Base-by-base conservation (phyloP, 1,140 invertebrate species). In the Subanguina moxae region DNA sequence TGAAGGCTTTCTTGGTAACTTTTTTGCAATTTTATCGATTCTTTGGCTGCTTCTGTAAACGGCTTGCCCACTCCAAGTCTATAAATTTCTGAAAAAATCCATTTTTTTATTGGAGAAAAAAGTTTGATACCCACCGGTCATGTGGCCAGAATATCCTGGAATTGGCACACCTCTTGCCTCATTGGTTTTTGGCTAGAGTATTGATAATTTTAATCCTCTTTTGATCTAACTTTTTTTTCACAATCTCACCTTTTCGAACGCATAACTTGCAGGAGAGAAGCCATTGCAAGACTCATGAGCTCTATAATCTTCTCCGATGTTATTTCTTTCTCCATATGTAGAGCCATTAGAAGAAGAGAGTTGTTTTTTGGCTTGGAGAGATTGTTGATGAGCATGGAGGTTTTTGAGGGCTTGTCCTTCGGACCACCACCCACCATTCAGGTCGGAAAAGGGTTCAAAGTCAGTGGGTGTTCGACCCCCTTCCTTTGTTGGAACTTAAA, bases 321-420 rank as follows among this genome's bases (percentile, higher is more conserved):
- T 38, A 38, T 38, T 38, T 3, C 32, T 11, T 11, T 38, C 32
- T 38, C 32, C 32, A 38, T 38, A 38, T 38, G 32, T 38, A 11
- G 32, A 38, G 3, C 32, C 32, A 38, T 38, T 38, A 11, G 32
- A 11, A 5, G 32, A 38, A 5, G 32, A 3, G 11, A 5, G 3
- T 38, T 38, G 32, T 38, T 38, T 38, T 38, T 38, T 38, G 11
- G n/a, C 48, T 15, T 15, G 3, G 3, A 52, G 48, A 52, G 48
- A 52, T 15, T 25, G 48, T 15, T 52, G 48, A 15, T 52, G 48
- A 25, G 48, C 48, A 21, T 25, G 48, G 17, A 52, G n/a, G 48
- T 52, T 52, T 25, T 52, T 52, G n/a, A 52, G 48, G 48, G 48
- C 48, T 15, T 52, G 48, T 8, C 48, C 48, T 52, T 52, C 48